Conservation (phyloP, 1,140 invertebrate species). For the Dinothrombium tinctorium region DNA sequence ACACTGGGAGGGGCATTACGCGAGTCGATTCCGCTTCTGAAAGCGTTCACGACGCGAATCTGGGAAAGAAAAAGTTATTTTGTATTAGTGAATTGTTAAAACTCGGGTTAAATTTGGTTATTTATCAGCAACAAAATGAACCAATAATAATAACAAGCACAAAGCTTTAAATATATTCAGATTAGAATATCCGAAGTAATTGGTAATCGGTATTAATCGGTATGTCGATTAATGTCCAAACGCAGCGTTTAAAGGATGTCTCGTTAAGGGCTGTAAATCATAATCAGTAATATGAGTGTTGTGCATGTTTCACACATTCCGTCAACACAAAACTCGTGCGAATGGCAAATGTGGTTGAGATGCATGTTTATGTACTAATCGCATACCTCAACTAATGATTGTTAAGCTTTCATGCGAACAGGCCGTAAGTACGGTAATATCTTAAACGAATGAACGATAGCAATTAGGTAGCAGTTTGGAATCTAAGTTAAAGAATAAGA, state of each 20-base stretch:
- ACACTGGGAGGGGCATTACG: constrained; percentile 44
- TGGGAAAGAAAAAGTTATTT: constrained; percentile 25
- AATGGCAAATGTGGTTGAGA: background rate
- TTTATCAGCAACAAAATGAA: background rate
- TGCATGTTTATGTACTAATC: background rate
- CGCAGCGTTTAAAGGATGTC: background rate
- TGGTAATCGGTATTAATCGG: too few species aligned
- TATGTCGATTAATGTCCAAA: too few species aligned
- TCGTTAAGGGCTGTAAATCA: too few species aligned
- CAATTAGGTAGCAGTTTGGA: background rate
- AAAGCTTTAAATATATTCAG: background rate
- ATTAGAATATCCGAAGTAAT: background rate
- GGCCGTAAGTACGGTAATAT: background rate
- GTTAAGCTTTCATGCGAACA: background rate
- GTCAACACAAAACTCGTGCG: background rate
- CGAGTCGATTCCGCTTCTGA: constrained; percentile 89
- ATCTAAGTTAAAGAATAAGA: background rate
- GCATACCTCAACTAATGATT: background rate
- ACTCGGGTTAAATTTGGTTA: background rate
- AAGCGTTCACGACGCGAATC: constrained; percentile 98
- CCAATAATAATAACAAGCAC: background rate
- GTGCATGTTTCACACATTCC: background rate
- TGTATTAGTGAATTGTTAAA: background rate
- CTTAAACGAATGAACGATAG: background rate
- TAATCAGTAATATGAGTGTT: too few species aligned